phyloP scores from a whole-genome alignment of 2,113 vertebrate genomes.

The Hippopotamus amphibius region DNA sequence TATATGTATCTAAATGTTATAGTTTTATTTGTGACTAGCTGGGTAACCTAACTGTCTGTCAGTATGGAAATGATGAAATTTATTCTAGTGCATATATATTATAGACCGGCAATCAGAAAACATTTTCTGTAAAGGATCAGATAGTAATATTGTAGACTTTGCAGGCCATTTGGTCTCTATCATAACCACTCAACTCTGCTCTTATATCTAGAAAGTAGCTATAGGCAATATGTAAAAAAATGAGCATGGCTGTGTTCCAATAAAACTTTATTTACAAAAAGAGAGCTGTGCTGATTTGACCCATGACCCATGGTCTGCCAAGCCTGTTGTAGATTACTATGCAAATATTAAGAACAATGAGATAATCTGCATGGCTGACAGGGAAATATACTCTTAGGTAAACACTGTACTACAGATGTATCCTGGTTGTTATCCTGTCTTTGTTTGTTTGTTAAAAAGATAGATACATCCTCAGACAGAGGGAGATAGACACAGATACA shows the following conservation, averaged over 20 bases:
- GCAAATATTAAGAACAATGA: background rate
- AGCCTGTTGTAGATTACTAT: background rate
- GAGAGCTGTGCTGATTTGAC: background rate
- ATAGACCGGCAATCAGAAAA: too few species aligned
- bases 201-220: background rate
- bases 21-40: background rate
- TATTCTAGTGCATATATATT: background rate
- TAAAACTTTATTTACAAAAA: slow-evolving; percentile 7
- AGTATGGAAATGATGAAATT: background rate
- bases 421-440: background rate
- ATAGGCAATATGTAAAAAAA: background rate
- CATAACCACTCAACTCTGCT: background rate
- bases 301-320: too few species aligned
- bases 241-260: background rate
- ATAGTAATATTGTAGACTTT: background rate
- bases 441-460: slow-evolving; percentile 37
- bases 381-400: background rate
- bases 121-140: background rate
- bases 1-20: background rate
- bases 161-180: background rate
- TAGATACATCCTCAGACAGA: background rate
- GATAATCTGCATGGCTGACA: background rate
- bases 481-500: background rate
- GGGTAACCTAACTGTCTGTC: background rate
- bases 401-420: background rate